phyloP scores from a whole-genome alignment of 2,888 invertebrate genomes.

The Lingula anatina region DNA sequence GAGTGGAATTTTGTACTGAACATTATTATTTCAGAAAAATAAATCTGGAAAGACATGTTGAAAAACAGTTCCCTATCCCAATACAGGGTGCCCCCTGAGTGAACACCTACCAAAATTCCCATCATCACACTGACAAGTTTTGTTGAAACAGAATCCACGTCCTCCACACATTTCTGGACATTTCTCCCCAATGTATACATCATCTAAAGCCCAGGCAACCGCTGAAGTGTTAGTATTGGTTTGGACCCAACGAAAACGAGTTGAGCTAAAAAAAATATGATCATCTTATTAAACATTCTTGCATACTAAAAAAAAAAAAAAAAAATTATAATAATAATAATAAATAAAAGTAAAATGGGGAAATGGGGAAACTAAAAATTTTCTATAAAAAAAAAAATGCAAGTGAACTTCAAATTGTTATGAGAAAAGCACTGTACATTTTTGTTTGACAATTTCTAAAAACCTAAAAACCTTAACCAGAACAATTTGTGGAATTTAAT shows the following conservation, averaged over 20 bases:
- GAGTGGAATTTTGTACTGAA: too few species aligned
- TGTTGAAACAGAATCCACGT: conserved; percentile 39
- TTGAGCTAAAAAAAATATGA: conserved; percentile 28
- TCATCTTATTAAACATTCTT: background rate
- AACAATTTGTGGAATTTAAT: background rate
- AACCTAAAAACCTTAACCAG: too few species aligned
- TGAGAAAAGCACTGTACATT: background rate
- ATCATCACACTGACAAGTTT: conserved; percentile 37
- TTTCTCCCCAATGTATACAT: conserved; percentile 49
- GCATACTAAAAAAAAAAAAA: too few species aligned
- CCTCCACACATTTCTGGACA: conserved; percentile 50
- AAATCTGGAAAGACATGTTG: too few species aligned
- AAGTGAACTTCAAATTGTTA: background rate
- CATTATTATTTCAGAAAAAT: too few species aligned
- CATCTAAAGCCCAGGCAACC: conserved; percentile 49
- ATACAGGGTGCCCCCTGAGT: too few species aligned
- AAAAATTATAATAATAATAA: too few species aligned
- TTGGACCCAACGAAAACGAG: conserved; percentile 51
- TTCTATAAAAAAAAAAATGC: background rate
- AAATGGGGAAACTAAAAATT: background rate
- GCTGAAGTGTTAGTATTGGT: conserved; percentile 17
- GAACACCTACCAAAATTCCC: conserved; percentile 30
- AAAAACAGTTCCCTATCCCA: too few species aligned
- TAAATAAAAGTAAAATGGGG: too few species aligned
- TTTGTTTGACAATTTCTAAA: background rate